phyloP scores from a whole-genome alignment of 2,797 vertebrate species.

The Coregonus suidteri region DNA sequence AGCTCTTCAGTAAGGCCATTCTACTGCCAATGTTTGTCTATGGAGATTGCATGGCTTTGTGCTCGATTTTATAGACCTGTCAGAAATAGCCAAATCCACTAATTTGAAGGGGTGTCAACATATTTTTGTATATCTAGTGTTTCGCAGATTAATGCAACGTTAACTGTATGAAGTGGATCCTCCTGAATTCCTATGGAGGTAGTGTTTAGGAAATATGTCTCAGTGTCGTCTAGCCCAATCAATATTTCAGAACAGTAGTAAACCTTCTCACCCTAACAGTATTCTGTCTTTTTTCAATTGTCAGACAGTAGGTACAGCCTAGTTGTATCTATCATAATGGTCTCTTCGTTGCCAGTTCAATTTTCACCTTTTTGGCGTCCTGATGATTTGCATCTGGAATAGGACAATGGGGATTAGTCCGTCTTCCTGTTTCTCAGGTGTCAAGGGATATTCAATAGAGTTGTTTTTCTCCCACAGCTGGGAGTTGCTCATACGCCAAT shows the following conservation, averaged over 20 bases:
- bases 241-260: conserved; percentile 15
- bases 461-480: too few relatives aligned
- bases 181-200: not conserved
- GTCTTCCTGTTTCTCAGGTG: conserved; percentile 20
- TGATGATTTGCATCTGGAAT: conserved; percentile 19
- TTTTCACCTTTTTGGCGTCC: conserved; percentile 25
- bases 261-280: conserved; percentile 10
- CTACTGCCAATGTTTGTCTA: too few relatives aligned
- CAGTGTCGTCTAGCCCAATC: not conserved
- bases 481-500: too few relatives aligned
- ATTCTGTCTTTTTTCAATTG: conserved; percentile 9
- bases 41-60: too few relatives aligned
- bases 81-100: too few relatives aligned
- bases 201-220: not conserved
- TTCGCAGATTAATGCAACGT: too few relatives aligned
- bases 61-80: too few relatives aligned
- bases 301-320: not conserved
- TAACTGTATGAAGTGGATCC: not conserved
- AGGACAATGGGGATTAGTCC: conserved; percentile 9
- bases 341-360: conserved; percentile 21
- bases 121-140: too few relatives aligned
- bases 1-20: too few relatives aligned
- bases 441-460: conserved; percentile 6
- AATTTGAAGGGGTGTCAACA: too few relatives aligned
- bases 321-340: conserved; percentile 15